These are phyloP conservation scores for Phyllotreta striolata DNA, from an alignment of 2,888 invertebrate genomes.

Conservation along the genomic window DNA sequence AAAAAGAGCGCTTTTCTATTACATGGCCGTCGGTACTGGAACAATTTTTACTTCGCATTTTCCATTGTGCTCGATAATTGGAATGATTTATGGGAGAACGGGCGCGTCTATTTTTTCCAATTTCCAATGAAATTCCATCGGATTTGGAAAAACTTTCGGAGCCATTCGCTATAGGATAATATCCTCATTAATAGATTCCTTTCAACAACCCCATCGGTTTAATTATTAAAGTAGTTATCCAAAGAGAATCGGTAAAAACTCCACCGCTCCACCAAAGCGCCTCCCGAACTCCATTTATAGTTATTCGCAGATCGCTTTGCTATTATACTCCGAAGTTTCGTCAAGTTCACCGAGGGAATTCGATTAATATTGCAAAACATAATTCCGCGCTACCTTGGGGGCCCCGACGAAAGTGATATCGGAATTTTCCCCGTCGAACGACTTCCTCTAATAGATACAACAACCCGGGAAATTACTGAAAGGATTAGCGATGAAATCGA, in stretches of 20 bases:
- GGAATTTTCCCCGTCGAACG: constrained; percentile 9
- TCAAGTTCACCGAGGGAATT: constrained; percentile 13
- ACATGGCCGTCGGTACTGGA: constrained; percentile 2
- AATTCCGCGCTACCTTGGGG: constrained; percentile 13
- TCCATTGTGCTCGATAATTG: constrained; percentile 29
- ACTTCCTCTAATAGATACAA: constrained; percentile 8
- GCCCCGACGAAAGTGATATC: constrained; percentile 14
- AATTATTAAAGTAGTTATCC: no score
- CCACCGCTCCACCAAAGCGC: no score
- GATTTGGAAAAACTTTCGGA: no score
- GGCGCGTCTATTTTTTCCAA: neutral
- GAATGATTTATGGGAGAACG: constrained; percentile 18
- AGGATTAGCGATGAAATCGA: neutral
- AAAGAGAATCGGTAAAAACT: no score
- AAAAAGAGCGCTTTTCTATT: neutral
- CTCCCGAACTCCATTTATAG: constrained; percentile 25
- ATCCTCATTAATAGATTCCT: no score
- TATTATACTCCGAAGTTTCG: constrained; percentile 14
- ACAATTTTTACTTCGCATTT: constrained; percentile 21
- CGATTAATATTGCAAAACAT: constrained; percentile 23
- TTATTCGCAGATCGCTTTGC: constrained; percentile 27
- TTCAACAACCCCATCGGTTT: no score
- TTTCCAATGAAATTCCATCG: constrained; percentile 1
- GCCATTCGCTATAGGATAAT: no score
- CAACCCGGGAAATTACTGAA: neutral